phyloP scores from a whole-genome alignment of 2,113 vertebrate species.

The Parotia lawesii region DNA sequence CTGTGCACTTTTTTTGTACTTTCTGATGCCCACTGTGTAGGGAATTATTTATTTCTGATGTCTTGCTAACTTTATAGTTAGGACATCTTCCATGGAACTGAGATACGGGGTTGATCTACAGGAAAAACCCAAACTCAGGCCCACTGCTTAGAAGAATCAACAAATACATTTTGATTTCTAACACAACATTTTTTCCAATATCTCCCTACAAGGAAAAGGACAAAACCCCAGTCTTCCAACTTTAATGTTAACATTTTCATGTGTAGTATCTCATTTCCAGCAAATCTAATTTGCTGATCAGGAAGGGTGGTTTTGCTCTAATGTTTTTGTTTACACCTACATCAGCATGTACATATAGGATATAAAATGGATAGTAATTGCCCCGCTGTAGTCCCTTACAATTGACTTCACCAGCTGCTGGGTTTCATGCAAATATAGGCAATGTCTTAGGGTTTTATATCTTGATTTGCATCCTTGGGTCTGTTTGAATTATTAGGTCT shows the following conservation, averaged over 20 bases:
- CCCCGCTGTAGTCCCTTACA: not conserved
- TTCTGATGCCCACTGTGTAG: not conserved
- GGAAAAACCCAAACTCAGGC: not conserved
- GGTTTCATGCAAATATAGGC: not conserved
- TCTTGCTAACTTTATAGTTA: not conserved
- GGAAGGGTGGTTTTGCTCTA: not conserved
- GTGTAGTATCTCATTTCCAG: not conserved
- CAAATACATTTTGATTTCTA: not conserved
- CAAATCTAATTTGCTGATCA: not conserved
- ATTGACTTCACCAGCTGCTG: not conserved
- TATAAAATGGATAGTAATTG: not conserved
- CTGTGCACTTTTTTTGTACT: not conserved
- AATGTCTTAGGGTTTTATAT: not conserved
- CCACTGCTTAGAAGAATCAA: not conserved
- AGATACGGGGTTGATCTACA: not conserved
- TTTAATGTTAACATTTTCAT: not conserved
- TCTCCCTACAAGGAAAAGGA: not conserved
- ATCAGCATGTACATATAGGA: not conserved
- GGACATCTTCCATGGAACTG: not conserved
- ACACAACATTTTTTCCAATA: not conserved
- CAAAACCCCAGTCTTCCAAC: not conserved
- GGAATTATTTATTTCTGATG: not conserved
- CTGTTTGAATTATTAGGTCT: not conserved
- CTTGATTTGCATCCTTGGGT: not conserved
- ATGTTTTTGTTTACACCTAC: not conserved